Conservation (phyloP, 2,888 invertebrate species). For the Dicyrtoma fusca region DNA sequence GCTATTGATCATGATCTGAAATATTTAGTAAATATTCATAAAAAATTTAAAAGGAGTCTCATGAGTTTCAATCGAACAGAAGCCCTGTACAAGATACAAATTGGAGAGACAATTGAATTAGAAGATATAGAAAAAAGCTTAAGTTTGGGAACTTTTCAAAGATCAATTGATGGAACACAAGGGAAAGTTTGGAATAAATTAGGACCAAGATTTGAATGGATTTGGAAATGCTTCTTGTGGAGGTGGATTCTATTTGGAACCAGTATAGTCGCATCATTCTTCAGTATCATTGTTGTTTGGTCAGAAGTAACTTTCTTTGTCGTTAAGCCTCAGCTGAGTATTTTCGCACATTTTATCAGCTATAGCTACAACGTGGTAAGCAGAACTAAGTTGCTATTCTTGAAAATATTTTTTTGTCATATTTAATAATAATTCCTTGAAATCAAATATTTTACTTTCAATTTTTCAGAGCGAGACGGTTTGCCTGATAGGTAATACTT, state of each 20-base stretch:
- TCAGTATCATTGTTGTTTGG: slow-evolving; percentile 96
- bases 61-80: slow-evolving; percentile 79
- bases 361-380: slow-evolving; percentile 91
- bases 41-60: slow-evolving; percentile 68
- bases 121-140: slow-evolving; percentile 87
- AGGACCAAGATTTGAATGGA: slow-evolving; percentile 74
- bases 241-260: slow-evolving; percentile 75
- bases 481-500: no score
- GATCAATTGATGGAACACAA: slow-evolving; percentile 64
- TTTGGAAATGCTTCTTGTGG: slow-evolving; percentile 86
- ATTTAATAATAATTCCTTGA: no score
- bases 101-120: slow-evolving; percentile 69
- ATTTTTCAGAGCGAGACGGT: slow-evolving; percentile 96
- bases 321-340: slow-evolving; percentile 85
- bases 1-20: slow-evolving; percentile 71
- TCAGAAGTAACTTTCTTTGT: slow-evolving; percentile 98
- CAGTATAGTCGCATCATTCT: slow-evolving; percentile 72
- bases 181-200: slow-evolving; percentile 24
- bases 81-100: slow-evolving; percentile 88
- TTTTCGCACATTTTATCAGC: slow-evolving; percentile 93
- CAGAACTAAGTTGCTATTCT: no score
- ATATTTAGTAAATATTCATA: slow-evolving; percentile 84
- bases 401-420: no score
- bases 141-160: slow-evolving; percentile 60
- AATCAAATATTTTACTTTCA: no score